Evolutionary conservation across 2,113 vertebrate species (phyloP).

Genomic region (Prunella fulvescens): DNA sequence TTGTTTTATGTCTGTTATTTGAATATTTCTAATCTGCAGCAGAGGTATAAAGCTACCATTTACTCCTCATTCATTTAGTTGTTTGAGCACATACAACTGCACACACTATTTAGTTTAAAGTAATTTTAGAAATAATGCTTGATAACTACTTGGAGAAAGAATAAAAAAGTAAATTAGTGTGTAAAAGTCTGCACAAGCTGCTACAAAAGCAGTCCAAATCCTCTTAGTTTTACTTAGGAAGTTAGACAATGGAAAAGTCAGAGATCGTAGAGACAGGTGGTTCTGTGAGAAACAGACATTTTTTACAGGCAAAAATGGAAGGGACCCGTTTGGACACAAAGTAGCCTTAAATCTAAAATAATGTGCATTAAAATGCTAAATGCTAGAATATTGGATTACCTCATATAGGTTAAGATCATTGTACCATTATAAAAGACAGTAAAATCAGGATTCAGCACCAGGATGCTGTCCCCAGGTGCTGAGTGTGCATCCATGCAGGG

Average conservation of each 20-base stretch:
- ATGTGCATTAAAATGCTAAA: not conserved
- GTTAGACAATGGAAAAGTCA: not conserved
- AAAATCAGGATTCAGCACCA: not conserved
- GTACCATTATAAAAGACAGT: not conserved
- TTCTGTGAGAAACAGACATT: not conserved
- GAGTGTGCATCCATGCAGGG: rapidly evolving
- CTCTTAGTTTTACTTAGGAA: not conserved
- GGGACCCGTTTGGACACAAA: too few relatives aligned
- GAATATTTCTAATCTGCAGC: not conserved
- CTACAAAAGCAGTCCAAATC: not conserved
- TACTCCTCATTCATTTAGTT: not conserved
- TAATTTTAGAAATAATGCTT: not conserved
- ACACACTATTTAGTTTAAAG: not conserved
- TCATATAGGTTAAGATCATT: not conserved
- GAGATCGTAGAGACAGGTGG: not conserved
- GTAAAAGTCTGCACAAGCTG: not conserved
- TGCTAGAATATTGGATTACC: not conserved
- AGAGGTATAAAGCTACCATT: not conserved
- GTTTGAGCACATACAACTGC: not conserved
- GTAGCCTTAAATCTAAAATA: not conserved
- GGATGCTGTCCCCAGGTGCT: not conserved
- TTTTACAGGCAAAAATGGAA: not conserved
- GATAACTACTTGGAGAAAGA: not conserved
- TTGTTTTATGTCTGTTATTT: not conserved
- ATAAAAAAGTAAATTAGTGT: not conserved